phyloP scores from a whole-genome alignment of 2,888 invertebrate genomes.

The Heteropelma amictum region DNA sequence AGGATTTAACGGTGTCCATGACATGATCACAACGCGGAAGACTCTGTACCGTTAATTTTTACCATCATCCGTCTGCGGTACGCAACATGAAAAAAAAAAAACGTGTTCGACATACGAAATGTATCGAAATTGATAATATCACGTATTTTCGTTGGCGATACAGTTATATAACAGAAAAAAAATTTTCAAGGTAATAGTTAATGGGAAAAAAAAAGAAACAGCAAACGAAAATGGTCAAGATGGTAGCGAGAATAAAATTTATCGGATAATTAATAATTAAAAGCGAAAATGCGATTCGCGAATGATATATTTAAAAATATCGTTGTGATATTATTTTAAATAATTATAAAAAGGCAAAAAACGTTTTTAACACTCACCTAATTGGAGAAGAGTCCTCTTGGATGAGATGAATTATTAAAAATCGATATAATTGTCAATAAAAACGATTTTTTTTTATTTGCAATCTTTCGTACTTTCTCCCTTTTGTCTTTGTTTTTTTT shows the following conservation, averaged over 20 bases:
- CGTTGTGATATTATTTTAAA: too few species aligned
- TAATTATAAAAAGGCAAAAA: too few species aligned
- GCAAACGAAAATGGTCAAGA: too few species aligned
- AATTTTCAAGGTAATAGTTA: neutral
- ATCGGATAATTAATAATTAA: too few species aligned
- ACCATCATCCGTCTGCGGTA: constrained; percentile 25
- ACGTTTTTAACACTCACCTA: too few species aligned
- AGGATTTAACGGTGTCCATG: constrained; percentile 48
- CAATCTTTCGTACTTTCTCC: neutral
- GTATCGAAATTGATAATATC: neutral
- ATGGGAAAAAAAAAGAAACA: neutral
- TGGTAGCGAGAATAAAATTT: too few species aligned
- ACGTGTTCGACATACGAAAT: constrained; percentile 28
- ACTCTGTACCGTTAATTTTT: constrained; percentile 46
- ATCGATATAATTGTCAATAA: too few species aligned
- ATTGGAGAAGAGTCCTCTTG: too few species aligned
- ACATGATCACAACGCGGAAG: constrained; percentile 55
- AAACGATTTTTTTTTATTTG: too few species aligned
- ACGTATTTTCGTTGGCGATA: neutral
- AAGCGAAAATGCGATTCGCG: too few species aligned
- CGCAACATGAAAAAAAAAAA: constrained; percentile 1
- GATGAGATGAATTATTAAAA: too few species aligned
- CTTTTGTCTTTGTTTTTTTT: constrained; percentile 25
- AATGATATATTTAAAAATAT: too few species aligned
- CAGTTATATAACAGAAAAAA: neutral